A percentile compares a stretch with the other conserved stretches of the same genome.
phyloP scores from a whole-genome alignment of 1,140 invertebrate genomes.

The Halesus radiatus region DNA sequence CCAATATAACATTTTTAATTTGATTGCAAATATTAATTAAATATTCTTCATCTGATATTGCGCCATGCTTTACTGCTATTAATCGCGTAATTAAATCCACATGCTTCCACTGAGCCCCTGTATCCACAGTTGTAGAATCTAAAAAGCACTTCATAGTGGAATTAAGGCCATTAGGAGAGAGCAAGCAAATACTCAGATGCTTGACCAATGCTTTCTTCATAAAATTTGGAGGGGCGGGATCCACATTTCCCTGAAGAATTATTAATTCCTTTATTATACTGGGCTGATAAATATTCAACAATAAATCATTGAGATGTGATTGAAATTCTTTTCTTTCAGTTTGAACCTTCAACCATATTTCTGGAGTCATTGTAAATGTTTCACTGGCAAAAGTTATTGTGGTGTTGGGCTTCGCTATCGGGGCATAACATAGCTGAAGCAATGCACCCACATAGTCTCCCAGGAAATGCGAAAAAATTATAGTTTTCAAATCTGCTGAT shows the following conservation, averaged over 20 bases:
- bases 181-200: conserved; percentile 73
- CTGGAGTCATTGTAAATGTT: conserved; percentile 68
- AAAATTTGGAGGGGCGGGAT: conserved; percentile 75
- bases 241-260: conserved; percentile 73
- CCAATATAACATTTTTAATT: conserved; percentile 66
- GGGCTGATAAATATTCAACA: conserved; percentile 72
- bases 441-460: conserved; percentile 75
- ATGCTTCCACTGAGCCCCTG: conserved; percentile 75
- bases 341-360: conserved; percentile 70
- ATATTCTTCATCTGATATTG: conserved; percentile 70
- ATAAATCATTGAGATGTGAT: conserved; percentile 69
- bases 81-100: conserved; percentile 77
- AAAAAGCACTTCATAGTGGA: conserved; percentile 75
- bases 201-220: conserved; percentile 73
- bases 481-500: conserved; percentile 64
- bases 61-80: conserved; percentile 71
- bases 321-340: conserved; percentile 71
- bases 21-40: conserved; percentile 68
- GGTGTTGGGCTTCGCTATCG: conserved; percentile 72
- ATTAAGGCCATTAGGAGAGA: conserved; percentile 73
- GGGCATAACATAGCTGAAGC: conserved; percentile 79
- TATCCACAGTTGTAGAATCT: conserved; percentile 71
- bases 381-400: conserved; percentile 51
- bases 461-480: conserved; percentile 68
- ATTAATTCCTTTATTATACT: conserved; percentile 79